These are phyloP conservation scores for Tringa solitaria DNA, from an alignment of 2,113 vertebrate genomes.

Conservation along the genomic window DNA sequence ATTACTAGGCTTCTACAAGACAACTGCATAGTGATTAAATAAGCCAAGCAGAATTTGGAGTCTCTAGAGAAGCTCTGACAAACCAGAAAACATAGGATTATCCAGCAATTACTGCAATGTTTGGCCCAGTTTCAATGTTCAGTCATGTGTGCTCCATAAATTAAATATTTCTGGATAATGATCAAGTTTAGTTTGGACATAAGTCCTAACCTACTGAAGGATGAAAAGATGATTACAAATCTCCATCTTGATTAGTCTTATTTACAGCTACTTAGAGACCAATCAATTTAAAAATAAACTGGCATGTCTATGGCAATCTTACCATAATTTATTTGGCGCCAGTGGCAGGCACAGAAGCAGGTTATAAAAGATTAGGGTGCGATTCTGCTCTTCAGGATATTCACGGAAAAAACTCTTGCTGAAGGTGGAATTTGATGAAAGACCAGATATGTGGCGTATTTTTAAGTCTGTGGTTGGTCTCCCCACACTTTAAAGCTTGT, in stretches of 20 bases:
- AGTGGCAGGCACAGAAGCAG: not conserved
- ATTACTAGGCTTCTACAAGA: not conserved
- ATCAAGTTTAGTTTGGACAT: not conserved
- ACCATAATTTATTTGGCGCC: not conserved
- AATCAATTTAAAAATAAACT: conserved; percentile 19
- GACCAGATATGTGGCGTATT: not conserved
- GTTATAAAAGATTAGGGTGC: not conserved
- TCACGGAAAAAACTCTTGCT: not conserved
- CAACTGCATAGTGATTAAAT: not conserved
- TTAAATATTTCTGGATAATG: not conserved
- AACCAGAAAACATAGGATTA: not conserved
- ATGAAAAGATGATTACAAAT: not conserved
- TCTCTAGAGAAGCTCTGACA: not conserved
- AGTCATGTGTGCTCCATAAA: not conserved
- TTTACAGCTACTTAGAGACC: conserved; percentile 33
- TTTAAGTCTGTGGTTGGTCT: not conserved
- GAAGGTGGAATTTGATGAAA: not conserved
- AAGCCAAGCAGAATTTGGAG: not conserved
- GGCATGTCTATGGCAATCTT: not conserved
- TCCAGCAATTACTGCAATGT: not conserved
- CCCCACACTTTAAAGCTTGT: not conserved
- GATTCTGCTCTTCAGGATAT: not conserved
- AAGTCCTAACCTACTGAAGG: not conserved
- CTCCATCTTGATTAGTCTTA: conserved; percentile 29
- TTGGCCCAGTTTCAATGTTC: not conserved